Percentiles rank a stretch among this genome's conserved stretches.
These are phyloP conservation scores for Halictus quadricinctus DNA, from an alignment of 2,888 invertebrate genomes.

Conservation along the genomic window DNA sequence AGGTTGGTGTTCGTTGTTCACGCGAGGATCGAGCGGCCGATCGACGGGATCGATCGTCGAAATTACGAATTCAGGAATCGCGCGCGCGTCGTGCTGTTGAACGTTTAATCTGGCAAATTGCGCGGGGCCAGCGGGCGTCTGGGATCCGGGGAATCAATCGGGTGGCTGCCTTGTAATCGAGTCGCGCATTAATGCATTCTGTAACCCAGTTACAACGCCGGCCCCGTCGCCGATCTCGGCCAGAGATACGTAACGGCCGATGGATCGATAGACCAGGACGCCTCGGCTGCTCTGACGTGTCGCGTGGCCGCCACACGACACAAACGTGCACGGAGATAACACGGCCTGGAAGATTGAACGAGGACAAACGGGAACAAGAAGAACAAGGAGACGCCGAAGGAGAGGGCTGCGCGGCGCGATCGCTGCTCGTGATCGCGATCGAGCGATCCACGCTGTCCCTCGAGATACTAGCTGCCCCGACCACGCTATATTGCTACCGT, in stretches of 20 bases:
- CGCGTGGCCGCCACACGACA: constrained; percentile 74
- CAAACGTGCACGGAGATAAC: constrained; percentile 44
- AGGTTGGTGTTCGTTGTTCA: not conserved
- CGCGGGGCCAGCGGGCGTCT: constrained; percentile 35
- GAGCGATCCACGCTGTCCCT: not conserved
- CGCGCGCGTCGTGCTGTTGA: constrained; percentile 10
- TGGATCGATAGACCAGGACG: constrained; percentile 54
- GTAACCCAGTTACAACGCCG: constrained; percentile 66
- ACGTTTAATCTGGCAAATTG: constrained; percentile 67
- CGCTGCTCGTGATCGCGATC: constrained; percentile 6
- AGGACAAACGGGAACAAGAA: not conserved
- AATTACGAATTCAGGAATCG: constrained; percentile 55
- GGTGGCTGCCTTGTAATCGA: constrained; percentile 70
- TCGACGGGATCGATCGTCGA: not conserved
- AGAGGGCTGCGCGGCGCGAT: not conserved
- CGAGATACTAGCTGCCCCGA: not conserved
- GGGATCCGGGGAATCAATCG: constrained; percentile 58
- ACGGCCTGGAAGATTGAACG: constrained; percentile 20
- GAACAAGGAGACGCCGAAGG: not conserved
- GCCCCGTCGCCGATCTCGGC: constrained; percentile 37
- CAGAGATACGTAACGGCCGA: constrained; percentile 46
- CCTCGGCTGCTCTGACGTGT: constrained; percentile 57
- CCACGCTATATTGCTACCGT: not conserved
- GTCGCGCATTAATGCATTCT: constrained; percentile 69
- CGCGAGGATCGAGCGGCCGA: not conserved